These are phyloP conservation scores for Zaprionus bogoriensis DNA, from an alignment of 2,888 invertebrate species.

Conservation along the genomic window DNA sequence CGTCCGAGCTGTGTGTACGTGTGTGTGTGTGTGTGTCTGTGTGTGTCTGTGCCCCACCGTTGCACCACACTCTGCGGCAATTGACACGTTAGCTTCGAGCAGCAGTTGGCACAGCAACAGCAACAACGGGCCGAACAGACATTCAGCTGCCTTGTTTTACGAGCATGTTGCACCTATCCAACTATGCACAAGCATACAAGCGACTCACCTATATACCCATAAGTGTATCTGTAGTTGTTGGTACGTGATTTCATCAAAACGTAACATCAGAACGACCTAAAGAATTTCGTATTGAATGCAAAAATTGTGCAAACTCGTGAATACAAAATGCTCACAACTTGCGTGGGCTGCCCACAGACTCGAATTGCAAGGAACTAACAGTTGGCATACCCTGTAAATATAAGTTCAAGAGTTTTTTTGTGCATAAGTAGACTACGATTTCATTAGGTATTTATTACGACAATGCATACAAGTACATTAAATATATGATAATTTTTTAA, in stretches of 20 bases:
- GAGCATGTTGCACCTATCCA: slow-evolving; percentile 73
- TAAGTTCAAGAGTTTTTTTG: too few species aligned
- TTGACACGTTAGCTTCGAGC: slow-evolving; percentile 72
- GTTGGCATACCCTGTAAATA: slow-evolving; percentile 17
- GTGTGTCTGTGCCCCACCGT: slow-evolving; percentile 14
- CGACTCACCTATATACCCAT: slow-evolving; percentile 29
- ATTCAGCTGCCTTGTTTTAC: slow-evolving; percentile 65
- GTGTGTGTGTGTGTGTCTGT: too few species aligned
- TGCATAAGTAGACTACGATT: too few species aligned
- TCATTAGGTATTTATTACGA: too few species aligned
- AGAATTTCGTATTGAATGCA: slow-evolving; percentile 77
- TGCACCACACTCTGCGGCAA: slow-evolving; percentile 42
- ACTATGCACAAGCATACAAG: slow-evolving; percentile 41
- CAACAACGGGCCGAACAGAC: slow-evolving; percentile 38
- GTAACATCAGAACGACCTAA: slow-evolving; percentile 61
- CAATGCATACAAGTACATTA: too few species aligned
- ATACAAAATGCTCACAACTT: slow-evolving; percentile 65
- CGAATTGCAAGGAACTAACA: slow-evolving; percentile 35
- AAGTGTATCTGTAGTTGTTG: slow-evolving; percentile 40
- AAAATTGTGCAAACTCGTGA: slow-evolving; percentile 78
- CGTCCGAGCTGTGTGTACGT: slow-evolving; percentile 42
- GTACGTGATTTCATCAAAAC: slow-evolving; percentile 77
- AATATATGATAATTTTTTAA: too few species aligned
- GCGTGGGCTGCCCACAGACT: slow-evolving; percentile 33
- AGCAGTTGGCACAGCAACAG: slow-evolving; percentile 73